Conservation (phyloP, 2,888 invertebrate genomes). For the Folsomia candida region DNA sequence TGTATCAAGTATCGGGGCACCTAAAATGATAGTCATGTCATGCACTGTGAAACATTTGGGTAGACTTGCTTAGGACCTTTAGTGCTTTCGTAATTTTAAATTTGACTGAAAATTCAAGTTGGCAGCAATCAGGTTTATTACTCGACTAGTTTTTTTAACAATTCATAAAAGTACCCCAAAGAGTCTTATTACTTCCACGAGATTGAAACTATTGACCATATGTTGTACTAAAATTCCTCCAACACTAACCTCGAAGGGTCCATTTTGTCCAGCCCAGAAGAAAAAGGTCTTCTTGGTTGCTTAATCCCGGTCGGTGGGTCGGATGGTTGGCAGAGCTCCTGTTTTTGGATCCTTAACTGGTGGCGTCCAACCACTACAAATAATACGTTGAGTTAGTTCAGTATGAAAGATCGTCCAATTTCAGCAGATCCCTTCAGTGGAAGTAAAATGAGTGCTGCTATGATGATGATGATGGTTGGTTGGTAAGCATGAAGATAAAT, state of each 20-base stretch:
- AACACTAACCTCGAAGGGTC: not conserved
- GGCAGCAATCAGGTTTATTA: too few species aligned
- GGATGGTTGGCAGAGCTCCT: not conserved
- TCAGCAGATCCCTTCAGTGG: not conserved
- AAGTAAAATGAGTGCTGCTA: not conserved
- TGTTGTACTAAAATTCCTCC: not conserved
- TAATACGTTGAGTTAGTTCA: not conserved
- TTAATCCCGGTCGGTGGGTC: not conserved
- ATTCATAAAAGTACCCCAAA: too few species aligned
- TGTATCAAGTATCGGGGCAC: too few species aligned
- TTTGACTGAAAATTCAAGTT: too few species aligned
- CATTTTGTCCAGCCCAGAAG: not conserved
- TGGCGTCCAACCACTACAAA: not conserved
- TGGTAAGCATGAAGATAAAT: conserved; percentile 16
- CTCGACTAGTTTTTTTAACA: too few species aligned
- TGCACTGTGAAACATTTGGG: too few species aligned
- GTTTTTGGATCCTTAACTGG: not conserved
- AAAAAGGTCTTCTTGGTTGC: not conserved
- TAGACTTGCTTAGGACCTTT: too few species aligned
- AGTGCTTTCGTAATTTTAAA: too few species aligned
- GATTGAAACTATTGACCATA: not conserved
- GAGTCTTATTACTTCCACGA: not conserved
- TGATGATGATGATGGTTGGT: not conserved
- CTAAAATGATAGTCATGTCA: too few species aligned
- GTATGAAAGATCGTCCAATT: not conserved